A percentile compares a stretch with the other conserved stretches of the same genome.
Evolutionary conservation across 2,888 invertebrate genomes (phyloP).

Genomic region (Tricholauxania praeusta): DNA sequence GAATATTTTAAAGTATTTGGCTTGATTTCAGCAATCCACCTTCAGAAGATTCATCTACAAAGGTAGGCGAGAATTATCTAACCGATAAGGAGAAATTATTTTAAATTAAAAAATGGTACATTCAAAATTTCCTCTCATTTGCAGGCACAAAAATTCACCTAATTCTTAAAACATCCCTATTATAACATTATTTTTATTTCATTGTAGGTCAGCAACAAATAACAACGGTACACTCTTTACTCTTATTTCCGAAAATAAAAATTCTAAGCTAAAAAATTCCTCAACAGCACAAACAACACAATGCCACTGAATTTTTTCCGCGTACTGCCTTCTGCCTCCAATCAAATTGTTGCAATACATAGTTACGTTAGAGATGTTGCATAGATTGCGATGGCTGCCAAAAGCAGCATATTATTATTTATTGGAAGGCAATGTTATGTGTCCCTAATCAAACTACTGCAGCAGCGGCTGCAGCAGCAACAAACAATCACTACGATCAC

Average conservation of each 20-base stretch:
- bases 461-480: neutral
- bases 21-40: too few relatives aligned
- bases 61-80: too few relatives aligned
- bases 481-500: constrained; percentile 3
- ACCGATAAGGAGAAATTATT: too few relatives aligned
- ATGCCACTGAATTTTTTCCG: constrained; percentile 18
- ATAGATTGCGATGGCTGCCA: neutral
- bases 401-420: constrained; percentile 32
- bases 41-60: too few relatives aligned
- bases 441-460: constrained; percentile 13
- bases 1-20: too few relatives aligned
- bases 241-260: too few relatives aligned
- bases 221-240: too few relatives aligned
- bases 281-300: neutral
- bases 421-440: constrained; percentile 1
- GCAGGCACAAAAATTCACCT: too few relatives aligned
- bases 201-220: constrained; percentile 24
- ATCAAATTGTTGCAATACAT: neutral
- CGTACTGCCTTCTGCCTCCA: constrained; percentile 1
- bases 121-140: too few relatives aligned
- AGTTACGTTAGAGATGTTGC: constrained; percentile 1
- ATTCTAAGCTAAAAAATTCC: neutral
- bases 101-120: too few relatives aligned
- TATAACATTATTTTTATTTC: too few relatives aligned
- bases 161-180: too few relatives aligned